Conservation (phyloP, 2,888 invertebrate genomes). For the Argynnis bischoffii region DNA sequence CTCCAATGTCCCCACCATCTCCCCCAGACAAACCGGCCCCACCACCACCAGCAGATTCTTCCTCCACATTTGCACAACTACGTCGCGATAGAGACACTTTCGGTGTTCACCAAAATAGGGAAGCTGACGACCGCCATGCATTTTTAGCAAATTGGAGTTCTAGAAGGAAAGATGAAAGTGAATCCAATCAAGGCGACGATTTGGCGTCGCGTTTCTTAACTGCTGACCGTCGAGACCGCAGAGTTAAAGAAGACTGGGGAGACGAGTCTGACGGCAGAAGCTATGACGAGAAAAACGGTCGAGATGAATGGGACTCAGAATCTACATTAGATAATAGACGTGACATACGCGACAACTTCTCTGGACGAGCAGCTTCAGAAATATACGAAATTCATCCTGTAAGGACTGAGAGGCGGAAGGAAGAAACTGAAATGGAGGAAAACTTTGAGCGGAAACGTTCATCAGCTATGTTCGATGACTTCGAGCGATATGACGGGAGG, state of each 20-base stretch:
- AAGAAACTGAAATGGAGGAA: conserved; percentile 65
- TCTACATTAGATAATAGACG: conserved; percentile 66
- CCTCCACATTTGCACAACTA: conserved; percentile 85
- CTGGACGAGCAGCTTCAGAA: conserved; percentile 73
- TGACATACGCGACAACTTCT: conserved; percentile 65
- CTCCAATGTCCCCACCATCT: conserved; percentile 82
- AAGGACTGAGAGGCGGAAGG: conserved; percentile 63
- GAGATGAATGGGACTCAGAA: conserved; percentile 78
- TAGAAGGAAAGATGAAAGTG: conserved; percentile 68
- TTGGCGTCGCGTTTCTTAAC: conserved; percentile 72
- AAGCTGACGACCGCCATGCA: conserved; percentile 79
- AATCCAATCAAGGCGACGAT: conserved; percentile 64
- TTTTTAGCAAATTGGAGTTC: conserved; percentile 79
- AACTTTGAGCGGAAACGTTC: conserved; percentile 67
- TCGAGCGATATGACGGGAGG: conserved; percentile 73
- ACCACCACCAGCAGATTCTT: conserved; percentile 83
- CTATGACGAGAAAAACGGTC: conserved; percentile 64
- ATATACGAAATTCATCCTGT: conserved; percentile 75
- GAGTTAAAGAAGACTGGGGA: conserved; percentile 69
- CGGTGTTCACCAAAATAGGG: conserved; percentile 86
- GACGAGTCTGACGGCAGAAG: conserved; percentile 68
- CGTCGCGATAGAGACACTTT: conserved; percentile 88
- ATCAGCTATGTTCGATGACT: conserved; percentile 68
- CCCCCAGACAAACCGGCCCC: conserved; percentile 79
- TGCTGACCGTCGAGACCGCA: conserved; percentile 64